Evolutionary conservation across 2,888 invertebrate genomes (phyloP).

Genomic region (Uloborus plumipes): DNA sequence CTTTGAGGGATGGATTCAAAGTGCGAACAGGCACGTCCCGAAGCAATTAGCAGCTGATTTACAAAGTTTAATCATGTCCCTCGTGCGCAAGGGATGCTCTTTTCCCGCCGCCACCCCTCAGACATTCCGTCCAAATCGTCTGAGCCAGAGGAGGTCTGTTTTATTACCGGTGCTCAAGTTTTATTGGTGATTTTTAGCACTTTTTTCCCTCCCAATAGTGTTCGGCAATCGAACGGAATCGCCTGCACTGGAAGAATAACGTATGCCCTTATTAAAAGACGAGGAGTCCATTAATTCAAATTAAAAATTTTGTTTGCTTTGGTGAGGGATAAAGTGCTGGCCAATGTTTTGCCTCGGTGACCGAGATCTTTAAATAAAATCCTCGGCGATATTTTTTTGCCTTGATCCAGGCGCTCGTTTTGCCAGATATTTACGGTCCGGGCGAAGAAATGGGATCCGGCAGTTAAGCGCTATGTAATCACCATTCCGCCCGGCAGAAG

Average conservation of each 20-base stretch:
- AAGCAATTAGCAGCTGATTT: slow-evolving; percentile 64
- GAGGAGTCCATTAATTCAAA: slow-evolving; percentile 59
- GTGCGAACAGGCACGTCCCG: slow-evolving; percentile 54
- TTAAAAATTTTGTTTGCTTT: slow-evolving; percentile 62
- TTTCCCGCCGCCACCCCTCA: slow-evolving; percentile 14
- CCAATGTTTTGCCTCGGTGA: slow-evolving; percentile 54
- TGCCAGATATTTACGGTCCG: slow-evolving; percentile 59
- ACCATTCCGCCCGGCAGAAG: slow-evolving; percentile 51
- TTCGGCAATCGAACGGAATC: slow-evolving; percentile 50
- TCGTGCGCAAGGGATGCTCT: slow-evolving; percentile 9
- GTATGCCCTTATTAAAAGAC: slow-evolving; percentile 53
- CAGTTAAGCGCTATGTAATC: slow-evolving; percentile 64
- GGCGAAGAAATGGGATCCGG: slow-evolving; percentile 60
- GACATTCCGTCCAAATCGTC: slow-evolving; percentile 37
- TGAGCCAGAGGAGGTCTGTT: slow-evolving; percentile 33
- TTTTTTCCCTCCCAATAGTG: slow-evolving; percentile 29
- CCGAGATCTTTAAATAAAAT: slow-evolving; percentile 22
- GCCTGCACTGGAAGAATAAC: slow-evolving; percentile 51
- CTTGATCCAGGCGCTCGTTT: slow-evolving; percentile 22
- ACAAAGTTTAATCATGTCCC: slow-evolving; percentile 65
- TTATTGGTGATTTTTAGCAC: slow-evolving; percentile 64
- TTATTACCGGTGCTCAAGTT: slow-evolving; percentile 60
- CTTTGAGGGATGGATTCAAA: slow-evolving; percentile 62
- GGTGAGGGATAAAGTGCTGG: slow-evolving; percentile 53
- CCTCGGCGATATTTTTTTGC: not conserved